Evolutionary conservation across 2,888 invertebrate genomes (phyloP), one percentile per base, ranked within the genome.

Genomic region (Tetrapedia diversipes): DNA sequence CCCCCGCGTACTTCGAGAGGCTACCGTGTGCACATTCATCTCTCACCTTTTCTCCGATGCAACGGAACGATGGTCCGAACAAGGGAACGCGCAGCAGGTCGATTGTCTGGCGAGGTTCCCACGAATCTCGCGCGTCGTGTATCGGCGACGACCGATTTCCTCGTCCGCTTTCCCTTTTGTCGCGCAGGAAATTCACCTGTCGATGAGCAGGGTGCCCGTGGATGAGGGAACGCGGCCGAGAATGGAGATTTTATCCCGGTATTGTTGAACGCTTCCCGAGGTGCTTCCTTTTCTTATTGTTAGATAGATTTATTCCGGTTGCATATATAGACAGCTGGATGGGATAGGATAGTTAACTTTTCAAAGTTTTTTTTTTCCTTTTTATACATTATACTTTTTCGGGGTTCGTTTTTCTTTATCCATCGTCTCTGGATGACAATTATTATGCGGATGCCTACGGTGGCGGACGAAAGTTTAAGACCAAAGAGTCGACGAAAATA

Each of bases 21-120:
- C n/a, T n/a, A n/a, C n/a, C n/a, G n/a, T n/a, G n/a, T n/a, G n/a
- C n/a, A n/a, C n/a, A n/a, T n/a, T n/a, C 57, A 16, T 54, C 16
- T 39, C 39, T 39, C 24, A 41, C 16, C 39, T 61, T 51, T 61
- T 56, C 60, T 71, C 68, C 81, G 81, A 78, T 69, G 82, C 77
- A 75, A 81, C 74, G 74, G 77, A 70, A 77, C 75, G 79, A 53
- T 77, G 71, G 72, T 70, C 57, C 57, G 60, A 64, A 53, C 47
- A 16, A 39, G 29, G 29, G 51, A 1, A 45, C 51, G 60, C 65
- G 47, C 76, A 72, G 77, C 61, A 67, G 64, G 22, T 2, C 65
- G 67, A 68, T 72, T 72, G 68, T 68, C 45, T 45, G 51, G 8
- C 39, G 14, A 6, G 39, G 45, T 72, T 69, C 72, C 53, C 79